A percentile compares a stretch with the other conserved stretches of the same genome.
Evolutionary conservation across 2,797 vertebrate species (phyloP).

Genomic region (Scolopax rusticola): DNA sequence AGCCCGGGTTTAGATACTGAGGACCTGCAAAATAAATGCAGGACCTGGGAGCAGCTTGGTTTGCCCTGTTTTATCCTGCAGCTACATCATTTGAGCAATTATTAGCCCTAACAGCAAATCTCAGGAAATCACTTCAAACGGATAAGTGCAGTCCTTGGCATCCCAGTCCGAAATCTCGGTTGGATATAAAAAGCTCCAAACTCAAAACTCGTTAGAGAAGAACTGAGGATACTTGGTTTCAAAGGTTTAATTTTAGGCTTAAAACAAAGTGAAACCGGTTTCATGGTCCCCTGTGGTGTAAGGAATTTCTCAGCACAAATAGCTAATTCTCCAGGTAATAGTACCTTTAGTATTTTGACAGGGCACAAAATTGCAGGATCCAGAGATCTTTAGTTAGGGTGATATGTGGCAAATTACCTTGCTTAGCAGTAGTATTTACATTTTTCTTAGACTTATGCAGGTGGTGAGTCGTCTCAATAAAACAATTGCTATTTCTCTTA

Average conservation of each 20-base stretch:
- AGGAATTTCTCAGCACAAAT: background rate
- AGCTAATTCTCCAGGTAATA: background rate
- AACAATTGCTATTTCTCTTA: background rate
- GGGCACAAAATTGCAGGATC: background rate
- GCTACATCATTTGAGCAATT: background rate
- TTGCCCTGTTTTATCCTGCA: background rate
- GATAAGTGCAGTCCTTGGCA: background rate
- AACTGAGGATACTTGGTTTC: background rate
- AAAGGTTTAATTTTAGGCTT: background rate
- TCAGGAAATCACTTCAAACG: background rate
- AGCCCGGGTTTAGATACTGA: background rate
- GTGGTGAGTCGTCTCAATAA: background rate
- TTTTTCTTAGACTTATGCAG: background rate
- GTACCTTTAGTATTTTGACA: background rate
- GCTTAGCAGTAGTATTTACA: background rate
- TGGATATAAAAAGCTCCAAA: background rate
- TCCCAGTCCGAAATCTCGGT: background rate
- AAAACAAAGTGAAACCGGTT: background rate
- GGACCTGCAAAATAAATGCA: background rate
- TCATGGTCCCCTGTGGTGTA: background rate
- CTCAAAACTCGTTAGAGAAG: background rate
- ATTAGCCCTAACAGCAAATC: background rate
- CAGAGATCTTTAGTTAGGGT: background rate
- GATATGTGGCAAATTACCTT: background rate
- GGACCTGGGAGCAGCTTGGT: background rate